These are phyloP conservation scores for Orthosia gracilis DNA, from an alignment of 2,888 invertebrate species.

Conservation along the genomic window DNA sequence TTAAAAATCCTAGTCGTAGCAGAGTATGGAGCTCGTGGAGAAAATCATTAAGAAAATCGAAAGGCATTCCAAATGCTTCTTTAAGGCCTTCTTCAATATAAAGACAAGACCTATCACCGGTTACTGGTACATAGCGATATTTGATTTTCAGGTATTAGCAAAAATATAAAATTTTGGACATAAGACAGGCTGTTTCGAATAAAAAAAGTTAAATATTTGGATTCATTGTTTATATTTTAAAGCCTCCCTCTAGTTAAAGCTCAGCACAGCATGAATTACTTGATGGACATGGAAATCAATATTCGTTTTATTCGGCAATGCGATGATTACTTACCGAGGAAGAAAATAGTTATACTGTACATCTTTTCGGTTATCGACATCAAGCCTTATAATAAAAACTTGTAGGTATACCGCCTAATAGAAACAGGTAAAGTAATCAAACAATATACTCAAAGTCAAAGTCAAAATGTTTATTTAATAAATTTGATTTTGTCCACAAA, in stretches of 20 bases:
- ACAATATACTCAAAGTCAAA: too few relatives aligned
- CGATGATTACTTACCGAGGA: too few relatives aligned
- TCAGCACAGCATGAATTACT: too few relatives aligned
- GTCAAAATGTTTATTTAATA: too few relatives aligned
- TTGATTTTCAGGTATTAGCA: background rate
- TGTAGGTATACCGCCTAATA: background rate
- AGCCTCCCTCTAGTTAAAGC: background rate
- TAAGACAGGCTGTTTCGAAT: background rate
- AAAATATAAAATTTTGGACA: background rate
- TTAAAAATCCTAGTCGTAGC: background rate
- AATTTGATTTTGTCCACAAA: too few relatives aligned
- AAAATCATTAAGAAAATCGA: conserved; percentile 5
- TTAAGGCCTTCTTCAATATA: background rate
- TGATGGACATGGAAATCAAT: too few relatives aligned
- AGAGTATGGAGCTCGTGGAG: conserved; percentile 4
- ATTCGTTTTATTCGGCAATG: too few relatives aligned
- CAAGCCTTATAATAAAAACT: background rate
- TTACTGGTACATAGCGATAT: background rate
- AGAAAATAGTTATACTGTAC: too few relatives aligned
- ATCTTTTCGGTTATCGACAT: background rate
- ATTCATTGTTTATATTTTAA: background rate
- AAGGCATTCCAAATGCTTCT: conserved; percentile 1
- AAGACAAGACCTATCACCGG: too few relatives aligned
- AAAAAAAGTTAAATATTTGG: background rate
- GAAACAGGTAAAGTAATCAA: conserved; percentile 11